Evolutionary conservation across 2,888 invertebrate species (phyloP).

Genomic region (Lucinisca nassula): DNA sequence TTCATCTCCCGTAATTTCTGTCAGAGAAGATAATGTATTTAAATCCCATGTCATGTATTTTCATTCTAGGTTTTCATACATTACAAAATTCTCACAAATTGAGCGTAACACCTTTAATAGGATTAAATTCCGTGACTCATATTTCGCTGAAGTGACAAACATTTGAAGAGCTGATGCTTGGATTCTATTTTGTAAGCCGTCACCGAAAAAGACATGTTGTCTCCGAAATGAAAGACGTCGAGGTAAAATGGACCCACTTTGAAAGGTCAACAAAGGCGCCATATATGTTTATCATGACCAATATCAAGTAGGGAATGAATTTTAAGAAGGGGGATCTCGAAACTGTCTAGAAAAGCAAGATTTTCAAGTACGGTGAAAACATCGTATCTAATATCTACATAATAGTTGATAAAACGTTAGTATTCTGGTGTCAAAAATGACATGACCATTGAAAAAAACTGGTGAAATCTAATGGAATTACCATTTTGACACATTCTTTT

Average conservation of each 20-base stretch:
- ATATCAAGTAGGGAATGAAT: neutral
- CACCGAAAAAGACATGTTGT: slow-evolving; percentile 1
- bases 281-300: neutral
- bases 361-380: neutral
- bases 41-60: slow-evolving; percentile 11
- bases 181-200: neutral
- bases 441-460: neutral
- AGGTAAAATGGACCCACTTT: neutral
- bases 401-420: neutral
- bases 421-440: slow-evolving; percentile 5
- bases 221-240: neutral
- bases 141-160: neutral
- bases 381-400: slow-evolving; percentile 12
- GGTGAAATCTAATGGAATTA: neutral
- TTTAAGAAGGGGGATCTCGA: slow-evolving; percentile 5
- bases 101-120: slow-evolving; percentile 44
- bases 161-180: neutral
- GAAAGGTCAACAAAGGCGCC: slow-evolving; percentile 5
- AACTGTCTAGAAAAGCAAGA: neutral
- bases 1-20: neutral
- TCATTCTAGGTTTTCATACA: neutral
- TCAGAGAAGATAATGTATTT: neutral
- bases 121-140: slow-evolving; percentile 38
- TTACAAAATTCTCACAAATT: slow-evolving; percentile 42
- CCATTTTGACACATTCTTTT: slow-evolving; percentile 3